phyloP scores from a whole-genome alignment of 1,140 invertebrate species.

The Aphelinus certus region DNA sequence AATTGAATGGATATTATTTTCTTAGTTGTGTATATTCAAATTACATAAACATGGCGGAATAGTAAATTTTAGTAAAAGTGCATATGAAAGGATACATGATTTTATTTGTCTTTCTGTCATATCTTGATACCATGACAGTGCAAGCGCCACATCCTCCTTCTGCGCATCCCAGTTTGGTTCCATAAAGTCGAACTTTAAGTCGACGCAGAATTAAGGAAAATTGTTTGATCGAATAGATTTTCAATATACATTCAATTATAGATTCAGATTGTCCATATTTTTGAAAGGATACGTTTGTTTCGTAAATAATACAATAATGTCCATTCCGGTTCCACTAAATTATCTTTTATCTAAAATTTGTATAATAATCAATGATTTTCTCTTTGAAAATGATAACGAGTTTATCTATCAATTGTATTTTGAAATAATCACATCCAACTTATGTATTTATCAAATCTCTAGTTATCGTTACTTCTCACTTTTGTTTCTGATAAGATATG shows the following conservation, averaged over 20 bases:
- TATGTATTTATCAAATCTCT: too few species aligned
- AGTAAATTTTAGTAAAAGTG: conserved; percentile 5
- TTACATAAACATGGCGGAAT: not conserved
- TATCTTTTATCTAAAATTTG: conserved; percentile 73
- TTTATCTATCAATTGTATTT: too few species aligned
- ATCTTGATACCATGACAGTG: conserved; percentile 90
- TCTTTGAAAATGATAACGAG: not conserved
- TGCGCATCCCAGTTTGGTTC: conserved; percentile 91
- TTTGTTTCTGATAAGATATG: too few species aligned
- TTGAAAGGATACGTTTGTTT: conserved; percentile 75
- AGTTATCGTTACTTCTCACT: too few species aligned
- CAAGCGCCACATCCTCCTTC: conserved; percentile 96
- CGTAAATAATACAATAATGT: conserved; percentile 87
- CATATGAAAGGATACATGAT: conserved; percentile 74
- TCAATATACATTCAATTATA: conserved; percentile 1
- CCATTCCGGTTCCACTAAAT: conserved; percentile 82
- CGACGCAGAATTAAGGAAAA: not conserved
- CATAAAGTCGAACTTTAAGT: conserved; percentile 57
- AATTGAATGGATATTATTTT: too few species aligned
- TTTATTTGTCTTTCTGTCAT: conserved; percentile 70
- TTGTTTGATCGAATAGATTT: not conserved
- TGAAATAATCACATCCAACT: too few species aligned
- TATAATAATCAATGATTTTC: not conserved
- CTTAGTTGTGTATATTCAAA: too few species aligned
- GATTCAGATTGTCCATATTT: too few species aligned